Evolutionary conservation across 2,888 invertebrate genomes (phyloP), one percentile per base, ranked within the genome.

Genomic region (Cosmorhoe ocellata): DNA sequence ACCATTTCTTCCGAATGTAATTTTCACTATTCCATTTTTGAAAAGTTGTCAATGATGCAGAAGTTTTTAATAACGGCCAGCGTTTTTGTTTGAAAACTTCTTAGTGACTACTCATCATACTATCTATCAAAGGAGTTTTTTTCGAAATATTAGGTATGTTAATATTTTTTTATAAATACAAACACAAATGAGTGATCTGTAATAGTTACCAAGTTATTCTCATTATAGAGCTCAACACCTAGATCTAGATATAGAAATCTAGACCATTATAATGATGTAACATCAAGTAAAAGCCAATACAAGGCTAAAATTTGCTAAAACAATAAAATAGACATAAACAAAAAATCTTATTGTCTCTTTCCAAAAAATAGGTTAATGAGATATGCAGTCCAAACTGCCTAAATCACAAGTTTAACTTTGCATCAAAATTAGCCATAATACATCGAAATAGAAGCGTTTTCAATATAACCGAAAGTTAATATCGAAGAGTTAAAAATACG

Each of bases 401-500:
- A 57, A 40, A 57, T 40, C 41, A 51, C 56, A 55, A 53, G 34
- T 24, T 45, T 38, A 27, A 26, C 18, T 49, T 26, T 50, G 37
- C 36, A 8, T 13, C 26, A 11, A 32, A 50, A 33, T 47, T 31
- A 33, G 55, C 60, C 48, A 31, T 58, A 43, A 30, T n/a, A 3
- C 53, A 28, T 34, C 22, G 53, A 3, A 11, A 7, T 56, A 51
- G 37, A 49, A 53, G 18, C 28, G 58, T 63, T 64, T 68, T 53
- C 11, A 10, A 37, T 24, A 41, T 28, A 47, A 11, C 44, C 61
- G 67, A 71, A 57, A 58, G 58, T 51, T 41, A 44, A 74, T 72
- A 69, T 69, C 58, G 57, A 67, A 75, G 81, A 77, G 82, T 83
- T 89, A 89, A 84, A 88, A 88, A 88, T 87, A 87, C 75, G 63